Evolutionary conservation across 2,888 invertebrate species (phyloP), one percentile per base, ranked within the genome.

Genomic region (Bembecia ichneumoniformis): DNA sequence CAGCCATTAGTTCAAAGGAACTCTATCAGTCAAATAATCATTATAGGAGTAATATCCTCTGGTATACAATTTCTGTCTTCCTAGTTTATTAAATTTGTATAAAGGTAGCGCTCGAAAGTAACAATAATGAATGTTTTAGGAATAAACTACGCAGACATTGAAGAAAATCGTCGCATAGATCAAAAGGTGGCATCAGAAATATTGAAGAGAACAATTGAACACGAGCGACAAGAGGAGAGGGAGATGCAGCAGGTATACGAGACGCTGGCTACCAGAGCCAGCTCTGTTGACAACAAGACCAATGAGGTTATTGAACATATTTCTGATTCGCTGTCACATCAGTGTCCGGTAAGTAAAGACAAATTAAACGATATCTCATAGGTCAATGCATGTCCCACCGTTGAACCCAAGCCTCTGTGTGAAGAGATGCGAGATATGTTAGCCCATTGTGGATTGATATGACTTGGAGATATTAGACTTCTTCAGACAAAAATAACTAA

Each of bases 291-390:
- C 50, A 87, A 87, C 56, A 74, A 72, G 45, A 83, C 86, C 13
- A 87, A 87, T 48, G 53, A 68, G 1, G 79, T 87, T 47, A 79
- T 87, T 0, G 86, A 87, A 45, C 73, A 74, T 35, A 77, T 87
- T 4, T 64, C 80, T 1, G 80, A 74, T 7, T 68, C 78, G 40
- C 55, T 84, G 13, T 68, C 74, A 3, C 65, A 81, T 43, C 71
- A 77, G 15, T 78, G 71, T 46, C 63, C 77, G 28, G 87, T 87
- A 13, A 72, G 77, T 66, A 3, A 9, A 20, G 20, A 20, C 7
- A 20, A 5, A 20, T 1, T 7, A 20, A 45, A n/a, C n/a, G 20
- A 20, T 20, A 20, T 17, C 17, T 2, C 9, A 28, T n/a, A n/a
- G n/a, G n/a, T n/a, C n/a, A n/a, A n/a, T n/a, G n/a, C n/a, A n/a